phyloP scores from a whole-genome alignment of 2,888 invertebrate genomes.

The Dicycla oo region DNA sequence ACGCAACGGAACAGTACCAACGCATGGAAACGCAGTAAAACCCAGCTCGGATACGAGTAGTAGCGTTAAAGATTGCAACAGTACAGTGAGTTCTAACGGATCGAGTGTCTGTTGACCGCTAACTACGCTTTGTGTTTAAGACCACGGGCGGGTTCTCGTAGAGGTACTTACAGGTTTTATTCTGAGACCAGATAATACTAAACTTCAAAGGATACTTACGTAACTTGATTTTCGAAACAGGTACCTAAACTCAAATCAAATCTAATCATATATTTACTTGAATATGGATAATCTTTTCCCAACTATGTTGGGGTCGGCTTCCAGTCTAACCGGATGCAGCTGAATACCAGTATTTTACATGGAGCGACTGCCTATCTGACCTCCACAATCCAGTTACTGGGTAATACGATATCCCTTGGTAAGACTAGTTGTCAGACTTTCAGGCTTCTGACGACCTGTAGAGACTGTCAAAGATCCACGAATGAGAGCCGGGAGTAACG shows the following conservation, averaged over 20 bases:
- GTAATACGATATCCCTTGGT: too few species aligned
- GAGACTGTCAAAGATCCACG: too few species aligned
- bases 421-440: too few species aligned
- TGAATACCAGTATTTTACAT: too few species aligned
- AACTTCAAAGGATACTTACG: background rate
- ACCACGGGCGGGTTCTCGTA: background rate
- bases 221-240: background rate
- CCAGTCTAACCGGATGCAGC: too few species aligned
- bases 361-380: too few species aligned
- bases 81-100: conserved; percentile 54
- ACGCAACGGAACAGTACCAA: conserved; percentile 18
- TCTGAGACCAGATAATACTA: background rate
- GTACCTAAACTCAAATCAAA: too few species aligned
- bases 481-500: too few species aligned
- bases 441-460: too few species aligned
- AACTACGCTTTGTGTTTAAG: conserved; percentile 44
- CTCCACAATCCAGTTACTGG: too few species aligned
- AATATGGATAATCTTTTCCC: background rate
- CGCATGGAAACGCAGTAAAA: conserved; percentile 27
- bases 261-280: too few species aligned
- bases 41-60: conserved; percentile 8
- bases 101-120: conserved; percentile 47
- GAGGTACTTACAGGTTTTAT: background rate
- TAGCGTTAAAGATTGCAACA: conserved; percentile 54
- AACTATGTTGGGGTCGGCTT: too few species aligned